These are phyloP conservation scores for Electrona antarctica DNA, from an alignment of 2,113 vertebrate species.

Conservation along the genomic window DNA sequence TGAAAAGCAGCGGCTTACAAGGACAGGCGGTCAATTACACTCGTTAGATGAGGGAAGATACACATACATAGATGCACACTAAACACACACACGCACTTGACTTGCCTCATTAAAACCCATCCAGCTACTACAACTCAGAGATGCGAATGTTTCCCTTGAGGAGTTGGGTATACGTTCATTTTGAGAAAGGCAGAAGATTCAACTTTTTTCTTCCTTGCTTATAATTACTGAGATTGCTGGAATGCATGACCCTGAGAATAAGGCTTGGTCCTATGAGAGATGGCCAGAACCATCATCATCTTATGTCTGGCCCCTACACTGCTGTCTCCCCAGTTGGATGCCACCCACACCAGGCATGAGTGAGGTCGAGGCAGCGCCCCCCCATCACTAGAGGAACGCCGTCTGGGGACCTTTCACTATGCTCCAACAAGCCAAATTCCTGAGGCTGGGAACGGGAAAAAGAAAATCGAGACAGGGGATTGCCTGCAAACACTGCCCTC, in stretches of 20 bases:
- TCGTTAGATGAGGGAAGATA: constrained; percentile 76
- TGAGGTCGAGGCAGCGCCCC: constrained; percentile 74
- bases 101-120: constrained; percentile 83
- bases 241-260: constrained; percentile 82
- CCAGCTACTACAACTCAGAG: constrained; percentile 78
- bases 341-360: constrained; percentile 79
- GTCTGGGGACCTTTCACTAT: constrained; percentile 65
- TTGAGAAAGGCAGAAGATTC: constrained; percentile 74
- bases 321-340: constrained; percentile 67
- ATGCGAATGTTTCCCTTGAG: constrained; percentile 79
- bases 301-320: constrained; percentile 66
- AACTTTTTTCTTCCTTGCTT: constrained; percentile 71
- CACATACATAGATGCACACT: constrained; percentile 50
- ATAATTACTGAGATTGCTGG: constrained; percentile 81
- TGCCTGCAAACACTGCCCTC: constrained; percentile 69
- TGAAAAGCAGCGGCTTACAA: constrained; percentile 69
- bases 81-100: constrained; percentile 61
- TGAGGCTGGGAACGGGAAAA: constrained; percentile 64
- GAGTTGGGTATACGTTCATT: constrained; percentile 71
- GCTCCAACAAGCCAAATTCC: constrained; percentile 74
- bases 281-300: constrained; percentile 72
- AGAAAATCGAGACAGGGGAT: constrained; percentile 55
- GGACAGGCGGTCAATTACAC: constrained; percentile 76
- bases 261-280: constrained; percentile 76
- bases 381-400: constrained; percentile 70